phyloP scores from a whole-genome alignment of 2,888 invertebrate species.

The Miltochrista miniata region DNA sequence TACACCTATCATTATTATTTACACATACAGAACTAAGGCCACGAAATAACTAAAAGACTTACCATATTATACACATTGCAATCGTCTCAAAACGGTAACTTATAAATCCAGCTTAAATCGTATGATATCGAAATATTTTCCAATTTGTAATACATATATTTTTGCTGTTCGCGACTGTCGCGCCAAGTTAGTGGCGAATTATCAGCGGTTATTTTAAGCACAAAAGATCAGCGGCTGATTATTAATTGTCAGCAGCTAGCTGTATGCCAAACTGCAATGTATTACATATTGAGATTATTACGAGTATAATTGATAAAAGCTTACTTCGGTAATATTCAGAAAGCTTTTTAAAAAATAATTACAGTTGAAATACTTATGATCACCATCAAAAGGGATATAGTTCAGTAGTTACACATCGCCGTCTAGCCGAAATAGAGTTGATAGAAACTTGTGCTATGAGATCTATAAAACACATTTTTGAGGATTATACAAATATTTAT shows the following conservation, averaged over 20 bases:
- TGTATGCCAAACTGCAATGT: not conserved
- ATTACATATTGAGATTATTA: not conserved
- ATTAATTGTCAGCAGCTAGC: not conserved
- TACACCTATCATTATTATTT: conserved; percentile 10
- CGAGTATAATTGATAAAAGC: conserved; percentile 2
- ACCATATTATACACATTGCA: conserved; percentile 8
- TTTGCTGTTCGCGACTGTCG: not conserved
- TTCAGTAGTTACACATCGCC: too few species aligned
- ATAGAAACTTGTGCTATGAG: too few species aligned
- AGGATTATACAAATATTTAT: too few species aligned
- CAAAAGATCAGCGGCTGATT: not conserved
- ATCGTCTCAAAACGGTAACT: conserved; percentile 19
- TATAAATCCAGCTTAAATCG: not conserved
- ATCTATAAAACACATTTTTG: too few species aligned
- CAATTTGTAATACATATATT: not conserved
- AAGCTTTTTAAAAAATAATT: not conserved
- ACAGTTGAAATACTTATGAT: not conserved
- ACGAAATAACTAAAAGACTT: conserved; percentile 20
- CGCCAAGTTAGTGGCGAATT: not conserved
- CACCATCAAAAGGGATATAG: too few species aligned
- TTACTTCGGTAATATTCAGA: conserved; percentile 8
- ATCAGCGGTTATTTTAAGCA: not conserved
- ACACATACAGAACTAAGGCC: conserved; percentile 21
- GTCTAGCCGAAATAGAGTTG: too few species aligned
- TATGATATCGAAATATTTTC: conserved; percentile 1